phyloP scores from a whole-genome alignment of 2,888 invertebrate species.

The Agriotes lineatus region DNA sequence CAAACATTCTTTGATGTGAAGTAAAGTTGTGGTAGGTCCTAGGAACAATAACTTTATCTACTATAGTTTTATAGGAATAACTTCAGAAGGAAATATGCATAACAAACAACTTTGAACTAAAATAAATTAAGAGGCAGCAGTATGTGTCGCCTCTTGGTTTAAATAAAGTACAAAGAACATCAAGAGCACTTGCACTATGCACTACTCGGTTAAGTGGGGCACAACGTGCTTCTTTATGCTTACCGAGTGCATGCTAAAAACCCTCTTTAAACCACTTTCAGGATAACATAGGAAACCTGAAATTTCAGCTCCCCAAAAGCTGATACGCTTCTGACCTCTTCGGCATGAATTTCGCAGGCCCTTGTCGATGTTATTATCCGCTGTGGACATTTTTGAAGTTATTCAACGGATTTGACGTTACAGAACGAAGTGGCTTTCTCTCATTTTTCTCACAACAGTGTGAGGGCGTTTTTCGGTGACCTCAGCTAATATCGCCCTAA shows the following conservation, averaged over 20 bases:
- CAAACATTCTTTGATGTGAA: too few relatives aligned
- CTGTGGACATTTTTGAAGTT: too few relatives aligned
- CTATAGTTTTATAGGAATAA: too few relatives aligned
- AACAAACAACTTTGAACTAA: neutral
- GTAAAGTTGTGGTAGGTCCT: too few relatives aligned
- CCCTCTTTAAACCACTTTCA: slow-evolving; percentile 9
- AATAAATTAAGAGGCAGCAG: neutral
- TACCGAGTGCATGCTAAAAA: slow-evolving; percentile 3
- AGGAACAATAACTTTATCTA: too few relatives aligned
- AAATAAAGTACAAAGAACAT: slow-evolving; percentile 17
- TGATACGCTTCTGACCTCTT: neutral
- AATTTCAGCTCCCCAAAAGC: neutral
- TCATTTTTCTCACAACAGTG: too few relatives aligned
- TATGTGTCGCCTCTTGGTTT: neutral
- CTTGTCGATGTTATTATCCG: too few relatives aligned
- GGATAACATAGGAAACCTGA: slow-evolving; percentile 3
- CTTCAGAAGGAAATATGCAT: neutral
- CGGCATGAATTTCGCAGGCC: too few relatives aligned
- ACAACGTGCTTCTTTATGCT: slow-evolving; percentile 22
- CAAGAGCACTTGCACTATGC: slow-evolving; percentile 2
- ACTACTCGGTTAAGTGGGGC: neutral
- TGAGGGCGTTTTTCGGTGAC: too few relatives aligned
- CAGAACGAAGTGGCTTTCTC: too few relatives aligned
- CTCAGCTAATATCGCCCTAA: too few relatives aligned
- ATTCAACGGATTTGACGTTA: too few relatives aligned